Base-by-base conservation (phyloP, 2,797 vertebrate species). In the Sparidentex hasta region DNA sequence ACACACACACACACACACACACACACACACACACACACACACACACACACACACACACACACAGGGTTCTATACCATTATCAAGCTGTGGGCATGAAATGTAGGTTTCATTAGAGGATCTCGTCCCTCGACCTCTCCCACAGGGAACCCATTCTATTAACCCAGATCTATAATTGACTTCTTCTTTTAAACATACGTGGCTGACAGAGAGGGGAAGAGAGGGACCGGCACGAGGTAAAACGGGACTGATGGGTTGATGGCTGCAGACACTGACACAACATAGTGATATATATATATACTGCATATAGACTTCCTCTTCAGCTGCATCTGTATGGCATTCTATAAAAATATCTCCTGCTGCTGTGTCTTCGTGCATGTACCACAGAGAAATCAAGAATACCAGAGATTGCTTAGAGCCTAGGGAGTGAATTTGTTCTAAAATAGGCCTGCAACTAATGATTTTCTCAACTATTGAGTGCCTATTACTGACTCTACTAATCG, bases 81-180 rank as follows among this genome's bases (percentile, higher is more conserved):
- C 38, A 27, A 71, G 76, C 80, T 82, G 81, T 38, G 74, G 72
- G 65, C 74, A 76, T 83, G 77, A 89, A 94, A 94, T 93, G 92
- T 94, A 93, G 94, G 94, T 84, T 93, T 93, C 93, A 93, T 93
- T 92, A 93, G 76, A 91, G 78, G 65, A 87, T 83, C 83, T 86
- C 87, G 87, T 93, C 92, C 91, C 87, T 90, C 86, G 87, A 91
- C 90, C 83, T 88, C 75, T 89, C 87, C 93, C 92, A 81, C 63
- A 72, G 90, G 92, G 86, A 87, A 64, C 76, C 62, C 85, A 90
- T 84, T 90, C 94, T 93, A 96, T 96, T 96, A 95, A 93, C 95
- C 95, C 91, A 95, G 87, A 95, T 95, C 92, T 95, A 94, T 95
- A 95, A 95, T 95, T 94, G 94, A 92, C 90, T 91, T 90, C 88